Base-by-base conservation (phyloP, 1,140 invertebrate species). In the Drosophila erecta region DNA sequence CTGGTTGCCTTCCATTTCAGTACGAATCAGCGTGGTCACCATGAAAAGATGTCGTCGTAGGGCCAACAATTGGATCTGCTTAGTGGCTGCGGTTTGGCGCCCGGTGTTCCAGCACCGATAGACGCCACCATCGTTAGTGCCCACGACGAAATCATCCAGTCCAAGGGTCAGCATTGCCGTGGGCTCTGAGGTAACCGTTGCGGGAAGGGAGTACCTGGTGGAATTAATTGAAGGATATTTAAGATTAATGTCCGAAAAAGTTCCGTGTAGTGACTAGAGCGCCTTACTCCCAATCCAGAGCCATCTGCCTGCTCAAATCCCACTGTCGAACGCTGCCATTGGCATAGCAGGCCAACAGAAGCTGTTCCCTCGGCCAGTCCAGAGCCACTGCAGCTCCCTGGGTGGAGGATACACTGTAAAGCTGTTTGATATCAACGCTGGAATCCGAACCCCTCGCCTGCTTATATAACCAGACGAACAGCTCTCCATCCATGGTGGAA, bases 401-500 rank as follows among this genome's bases (percentile, higher is more conserved):
- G 1, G 66, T 38, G 5, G 84, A 74, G 20, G 76, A 62, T 1
- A 78, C 59, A 40, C 72, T 77, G 20, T 77, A 67, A 0, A 91
- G 40, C 56, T 92, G 90, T 12, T 56, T 66, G 1, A 92, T 76
- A 5, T 89, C 86, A 2, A 78, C 62, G 15, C 51, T 77, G 3
- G 65, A 11, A 43, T 83, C 76, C 6, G 24, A 41, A 8, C 40
- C 40, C 55, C 66, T 17, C 50, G 51, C 17, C 17, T 66, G 81
- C 6, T 72, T 67, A 24, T 86, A 92, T 2, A 71, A 46, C 91
- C 91, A 92, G 30, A 92, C 33, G 15, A 84, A 81, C 2, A 92
- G 62, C 20, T 92, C 91, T 0, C 91, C 91, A 44, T 90, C 83
- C 77, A 91, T 76, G 12, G 74, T 92, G 22, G 90, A 84, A 7